These are phyloP conservation scores for Coenonympha arcania DNA, from an alignment of 2,888 invertebrate species.

Conservation along the genomic window DNA sequence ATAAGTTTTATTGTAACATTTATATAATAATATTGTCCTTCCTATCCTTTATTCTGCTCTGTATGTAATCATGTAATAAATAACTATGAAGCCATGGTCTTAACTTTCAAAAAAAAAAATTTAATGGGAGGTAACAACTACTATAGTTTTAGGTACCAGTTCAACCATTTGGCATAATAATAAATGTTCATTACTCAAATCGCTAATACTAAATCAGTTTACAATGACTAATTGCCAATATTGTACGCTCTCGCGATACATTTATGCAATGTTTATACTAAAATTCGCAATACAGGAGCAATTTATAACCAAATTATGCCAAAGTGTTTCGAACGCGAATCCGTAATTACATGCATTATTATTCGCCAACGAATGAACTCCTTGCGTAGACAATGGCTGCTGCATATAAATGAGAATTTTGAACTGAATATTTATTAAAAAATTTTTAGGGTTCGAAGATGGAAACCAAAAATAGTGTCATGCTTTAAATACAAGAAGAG, in stretches of 20 bases:
- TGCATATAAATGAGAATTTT: constrained; percentile 28
- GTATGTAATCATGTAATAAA: no score
- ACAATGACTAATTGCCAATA: constrained; percentile 10
- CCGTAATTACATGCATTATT: constrained; percentile 18
- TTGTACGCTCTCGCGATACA: constrained; percentile 1
- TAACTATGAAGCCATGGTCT: no score
- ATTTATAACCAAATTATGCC: constrained; percentile 18
- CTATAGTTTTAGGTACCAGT: background rate
- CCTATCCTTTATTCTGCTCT: no score
- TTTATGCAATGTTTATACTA: background rate
- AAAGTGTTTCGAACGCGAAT: constrained; percentile 17
- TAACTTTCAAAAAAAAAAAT: no score
- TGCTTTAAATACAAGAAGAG: background rate
- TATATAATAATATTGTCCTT: no score
- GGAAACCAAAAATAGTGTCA: background rate
- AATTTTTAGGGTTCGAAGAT: constrained; percentile 24
- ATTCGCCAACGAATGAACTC: constrained; percentile 18
- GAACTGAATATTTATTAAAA: constrained; percentile 30
- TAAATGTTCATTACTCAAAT: constrained; percentile 2
- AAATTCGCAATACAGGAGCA: constrained; percentile 4
- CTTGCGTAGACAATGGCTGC: constrained; percentile 21
- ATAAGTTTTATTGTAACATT: no score
- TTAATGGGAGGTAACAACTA: no score
- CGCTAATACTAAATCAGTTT: constrained; percentile 5
- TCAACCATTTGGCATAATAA: background rate